A percentile compares a stretch with the other conserved stretches of the same genome.
These are phyloP conservation scores for Drosophila melanosoma DNA, from an alignment of 2,888 invertebrate genomes.

Conservation along the genomic window DNA sequence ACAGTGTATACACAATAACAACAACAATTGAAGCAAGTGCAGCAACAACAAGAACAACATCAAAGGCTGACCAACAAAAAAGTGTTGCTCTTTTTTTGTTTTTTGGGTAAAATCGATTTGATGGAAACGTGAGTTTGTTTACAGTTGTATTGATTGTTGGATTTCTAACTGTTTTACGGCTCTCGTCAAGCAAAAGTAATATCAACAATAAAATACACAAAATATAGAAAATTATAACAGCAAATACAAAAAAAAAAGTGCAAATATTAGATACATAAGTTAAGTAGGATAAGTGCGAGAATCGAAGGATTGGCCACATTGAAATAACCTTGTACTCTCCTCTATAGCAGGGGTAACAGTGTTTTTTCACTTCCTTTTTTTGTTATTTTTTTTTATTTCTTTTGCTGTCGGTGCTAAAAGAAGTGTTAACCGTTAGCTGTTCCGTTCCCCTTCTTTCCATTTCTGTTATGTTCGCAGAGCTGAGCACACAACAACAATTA, in stretches of 20 bases:
- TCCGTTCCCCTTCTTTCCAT: slow-evolving; percentile 23
- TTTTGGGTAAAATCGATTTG: slow-evolving; percentile 77
- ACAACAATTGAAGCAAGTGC: slow-evolving; percentile 57
- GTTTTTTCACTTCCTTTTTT: slow-evolving; percentile 1
- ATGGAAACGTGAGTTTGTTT: slow-evolving; percentile 67
- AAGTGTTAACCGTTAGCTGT: slow-evolving; percentile 23
- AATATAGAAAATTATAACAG: background rate
- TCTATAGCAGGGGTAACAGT: background rate
- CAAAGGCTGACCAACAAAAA: slow-evolving; percentile 46
- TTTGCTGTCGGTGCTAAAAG: slow-evolving; percentile 4
- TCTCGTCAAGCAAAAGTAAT: slow-evolving; percentile 21
- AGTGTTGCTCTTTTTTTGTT: slow-evolving; percentile 7
- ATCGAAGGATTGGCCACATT: slow-evolving; percentile 19
- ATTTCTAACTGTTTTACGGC: slow-evolving; percentile 28
- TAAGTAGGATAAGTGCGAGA: background rate
- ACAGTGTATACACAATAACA: slow-evolving; percentile 64
- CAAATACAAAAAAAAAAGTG: background rate
- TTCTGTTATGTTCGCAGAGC: slow-evolving; percentile 76
- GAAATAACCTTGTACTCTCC: slow-evolving; percentile 26
- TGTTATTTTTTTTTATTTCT: slow-evolving; percentile 4
- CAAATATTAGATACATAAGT: background rate
- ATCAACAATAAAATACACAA: slow-evolving; percentile 4
- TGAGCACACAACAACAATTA: slow-evolving; percentile 71
- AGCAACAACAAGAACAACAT: slow-evolving; percentile 41
- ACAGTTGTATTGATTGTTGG: slow-evolving; percentile 77